Evolutionary conservation across 2,797 vertebrate species (phyloP).

Genomic region (Sibirionetta formosa): DNA sequence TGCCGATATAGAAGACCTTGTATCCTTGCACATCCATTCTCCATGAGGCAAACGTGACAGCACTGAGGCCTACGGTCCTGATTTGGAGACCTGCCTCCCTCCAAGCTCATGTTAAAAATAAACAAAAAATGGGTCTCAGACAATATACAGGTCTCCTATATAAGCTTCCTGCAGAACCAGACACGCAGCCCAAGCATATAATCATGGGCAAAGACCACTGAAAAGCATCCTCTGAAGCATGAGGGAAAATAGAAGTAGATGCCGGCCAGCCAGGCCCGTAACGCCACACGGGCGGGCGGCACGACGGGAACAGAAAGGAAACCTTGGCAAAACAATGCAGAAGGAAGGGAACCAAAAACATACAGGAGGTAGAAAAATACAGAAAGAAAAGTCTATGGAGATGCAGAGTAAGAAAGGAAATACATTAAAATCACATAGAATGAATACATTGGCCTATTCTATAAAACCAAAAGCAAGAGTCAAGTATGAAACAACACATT

Average conservation of each 20-base stretch:
- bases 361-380: background rate
- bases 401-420: background rate
- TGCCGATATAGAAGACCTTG: background rate
- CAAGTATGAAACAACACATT: background rate
- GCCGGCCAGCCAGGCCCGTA: no score
- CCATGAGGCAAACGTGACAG: fast-evolving
- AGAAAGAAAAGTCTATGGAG: background rate
- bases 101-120: background rate
- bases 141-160: background rate
- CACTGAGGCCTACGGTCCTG: background rate
- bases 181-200: background rate
- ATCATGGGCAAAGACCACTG: background rate
- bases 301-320: background rate
- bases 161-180: background rate
- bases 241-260: background rate
- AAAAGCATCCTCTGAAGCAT: background rate
- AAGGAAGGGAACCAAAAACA: background rate
- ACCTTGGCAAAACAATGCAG: background rate
- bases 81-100: background rate
- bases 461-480: background rate
- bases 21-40: background rate
- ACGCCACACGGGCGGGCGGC: no score
- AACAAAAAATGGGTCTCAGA: background rate
- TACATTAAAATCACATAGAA: background rate
- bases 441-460: background rate